Percentiles rank a stretch among this genome's conserved stretches.
These are phyloP conservation scores for Acronicta leporina DNA, from an alignment of 2,888 invertebrate species.

Conservation along the genomic window DNA sequence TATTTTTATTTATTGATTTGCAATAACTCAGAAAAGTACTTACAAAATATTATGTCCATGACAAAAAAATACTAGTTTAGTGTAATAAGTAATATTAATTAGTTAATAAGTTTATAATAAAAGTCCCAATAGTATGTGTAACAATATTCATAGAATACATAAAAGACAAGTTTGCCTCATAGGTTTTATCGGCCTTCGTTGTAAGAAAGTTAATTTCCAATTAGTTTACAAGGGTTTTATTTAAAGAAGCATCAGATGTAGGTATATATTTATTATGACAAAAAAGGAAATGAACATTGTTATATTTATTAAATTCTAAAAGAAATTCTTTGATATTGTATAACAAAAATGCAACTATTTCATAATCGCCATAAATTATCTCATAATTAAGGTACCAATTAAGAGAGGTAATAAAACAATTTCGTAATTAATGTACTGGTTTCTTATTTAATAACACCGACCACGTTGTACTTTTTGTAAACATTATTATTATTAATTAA, in stretches of 20 bases:
- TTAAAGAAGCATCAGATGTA: too few relatives aligned
- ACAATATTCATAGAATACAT: background rate
- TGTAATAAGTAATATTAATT: background rate
- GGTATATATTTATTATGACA: background rate
- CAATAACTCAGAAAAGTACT: background rate
- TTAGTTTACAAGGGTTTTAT: too few relatives aligned
- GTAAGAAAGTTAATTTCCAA: too few relatives aligned
- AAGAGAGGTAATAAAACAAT: slow-evolving; percentile 34
- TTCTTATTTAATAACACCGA: slow-evolving; percentile 44
- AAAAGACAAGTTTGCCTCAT: background rate
- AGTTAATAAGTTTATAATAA: background rate
- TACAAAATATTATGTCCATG: slow-evolving; percentile 4
- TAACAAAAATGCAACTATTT: slow-evolving; percentile 7
- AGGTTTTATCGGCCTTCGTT: background rate
- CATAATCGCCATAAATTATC: slow-evolving; percentile 25
- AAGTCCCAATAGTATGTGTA: background rate
- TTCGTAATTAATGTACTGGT: slow-evolving; percentile 25
- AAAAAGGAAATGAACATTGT: background rate
- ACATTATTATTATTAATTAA: slow-evolving; percentile 12
- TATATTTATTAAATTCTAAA: slow-evolving; percentile 31
- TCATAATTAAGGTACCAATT: slow-evolving; percentile 11
- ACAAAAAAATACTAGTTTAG: background rate
- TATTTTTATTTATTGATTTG: background rate
- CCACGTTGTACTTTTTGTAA: slow-evolving; percentile 42
- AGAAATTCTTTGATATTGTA: slow-evolving; percentile 5